Evolutionary conservation across 2,113 vertebrate genomes (phyloP).

Genomic region (Sinocyclocheilus anophthalmus): DNA sequence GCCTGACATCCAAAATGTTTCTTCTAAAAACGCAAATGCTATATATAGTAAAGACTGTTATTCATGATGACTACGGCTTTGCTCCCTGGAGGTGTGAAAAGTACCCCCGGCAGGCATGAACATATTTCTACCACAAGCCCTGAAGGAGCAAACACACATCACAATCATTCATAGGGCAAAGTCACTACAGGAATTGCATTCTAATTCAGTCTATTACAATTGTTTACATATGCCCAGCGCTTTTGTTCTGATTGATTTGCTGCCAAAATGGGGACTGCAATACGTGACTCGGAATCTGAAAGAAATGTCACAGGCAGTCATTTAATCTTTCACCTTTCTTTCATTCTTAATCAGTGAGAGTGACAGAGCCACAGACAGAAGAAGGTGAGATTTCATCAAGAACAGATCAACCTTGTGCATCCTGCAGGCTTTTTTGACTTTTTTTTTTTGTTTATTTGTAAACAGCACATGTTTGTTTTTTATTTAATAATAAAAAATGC

Average conservation of each 20-base stretch:
- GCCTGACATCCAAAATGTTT: background rate
- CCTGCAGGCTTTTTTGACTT: too few species aligned
- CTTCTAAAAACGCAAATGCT: background rate
- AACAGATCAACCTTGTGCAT: constrained; percentile 4
- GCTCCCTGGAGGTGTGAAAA: background rate
- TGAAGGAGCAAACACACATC: background rate
- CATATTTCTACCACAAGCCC: background rate
- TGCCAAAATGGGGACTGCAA: background rate
- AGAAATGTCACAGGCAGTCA: constrained; percentile 31
- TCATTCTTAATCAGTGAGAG: constrained; percentile 24
- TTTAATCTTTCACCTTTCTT: background rate
- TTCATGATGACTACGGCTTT: background rate
- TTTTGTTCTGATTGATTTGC: constrained; percentile 8
- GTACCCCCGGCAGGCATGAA: background rate
- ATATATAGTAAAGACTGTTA: background rate
- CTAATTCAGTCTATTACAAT: constrained; percentile 4
- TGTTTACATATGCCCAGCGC: constrained; percentile 1
- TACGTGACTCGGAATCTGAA: background rate
- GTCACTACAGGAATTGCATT: background rate
- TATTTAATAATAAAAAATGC: background rate
- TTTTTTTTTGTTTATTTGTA: background rate
- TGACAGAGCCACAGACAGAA: background rate
- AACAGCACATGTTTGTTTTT: background rate
- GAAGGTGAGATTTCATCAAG: background rate
- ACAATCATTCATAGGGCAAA: constrained; percentile 13